A percentile compares a stretch with the other conserved stretches of the same genome.
Evolutionary conservation across 1,140 invertebrate species (phyloP).

Genomic region (Phenacoccus solenopsis): DNA sequence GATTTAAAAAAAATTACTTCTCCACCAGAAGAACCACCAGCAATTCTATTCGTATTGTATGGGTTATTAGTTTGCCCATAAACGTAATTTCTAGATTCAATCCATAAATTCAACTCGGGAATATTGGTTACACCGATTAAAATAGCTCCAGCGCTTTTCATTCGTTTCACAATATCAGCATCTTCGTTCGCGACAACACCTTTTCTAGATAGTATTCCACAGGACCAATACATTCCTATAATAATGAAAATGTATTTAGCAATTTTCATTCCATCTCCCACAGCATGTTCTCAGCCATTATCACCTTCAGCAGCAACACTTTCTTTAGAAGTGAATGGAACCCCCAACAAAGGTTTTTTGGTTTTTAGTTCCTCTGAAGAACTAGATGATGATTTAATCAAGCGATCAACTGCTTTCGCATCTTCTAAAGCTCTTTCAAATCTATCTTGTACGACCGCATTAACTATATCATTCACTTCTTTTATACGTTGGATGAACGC

Average conservation of each 20-base stretch:
- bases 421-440: conserved; percentile 61
- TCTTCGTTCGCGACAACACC: conserved; percentile 49
- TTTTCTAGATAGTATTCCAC: conserved; percentile 46
- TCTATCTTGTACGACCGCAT: conserved; percentile 68
- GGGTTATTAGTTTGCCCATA: conserved; percentile 89
- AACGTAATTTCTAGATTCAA: conserved; percentile 78
- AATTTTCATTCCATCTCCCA: not conserved
- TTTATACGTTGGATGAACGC: conserved; percentile 64
- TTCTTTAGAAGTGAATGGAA: conserved; percentile 72
- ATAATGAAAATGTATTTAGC: conserved; percentile 22
- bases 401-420: conserved; percentile 54
- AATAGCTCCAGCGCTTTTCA: conserved; percentile 75
- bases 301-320: conserved; percentile 45
- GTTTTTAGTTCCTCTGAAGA: conserved; percentile 40
- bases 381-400: conserved; percentile 41
- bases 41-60: conserved; percentile 66
- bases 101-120: conserved; percentile 76
- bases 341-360: conserved; percentile 57
- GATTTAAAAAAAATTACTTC: conserved; percentile 40
- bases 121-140: conserved; percentile 84
- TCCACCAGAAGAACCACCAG: conserved; percentile 75
- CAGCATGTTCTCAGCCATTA: no score
- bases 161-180: conserved; percentile 55
- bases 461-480: conserved; percentile 62
- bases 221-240: conserved; percentile 47